Percentiles rank a stretch among this genome's conserved stretches.
Conservation (phyloP, 2,113 vertebrate species). For the Austrofundulus limnaeus region DNA sequence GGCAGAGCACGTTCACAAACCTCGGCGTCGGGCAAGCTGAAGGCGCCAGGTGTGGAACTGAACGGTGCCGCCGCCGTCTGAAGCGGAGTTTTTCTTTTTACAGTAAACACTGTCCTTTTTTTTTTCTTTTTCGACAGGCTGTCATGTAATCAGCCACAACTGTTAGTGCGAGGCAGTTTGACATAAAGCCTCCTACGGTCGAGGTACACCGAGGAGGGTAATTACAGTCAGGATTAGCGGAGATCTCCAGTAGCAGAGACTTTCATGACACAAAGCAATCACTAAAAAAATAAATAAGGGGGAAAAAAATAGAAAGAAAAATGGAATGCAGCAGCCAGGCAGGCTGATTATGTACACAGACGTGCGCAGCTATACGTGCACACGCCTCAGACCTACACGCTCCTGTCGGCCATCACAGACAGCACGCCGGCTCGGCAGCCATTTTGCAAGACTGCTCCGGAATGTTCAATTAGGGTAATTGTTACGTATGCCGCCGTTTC, state of each 20-base stretch:
- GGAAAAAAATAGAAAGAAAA: slow-evolving; percentile 26
- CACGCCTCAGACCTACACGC: slow-evolving; percentile 69
- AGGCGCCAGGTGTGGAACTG: slow-evolving; percentile 17
- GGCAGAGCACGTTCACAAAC: slow-evolving; percentile 53
- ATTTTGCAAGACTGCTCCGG: slow-evolving; percentile 74
- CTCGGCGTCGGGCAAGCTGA: slow-evolving; percentile 33
- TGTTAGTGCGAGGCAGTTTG: slow-evolving; percentile 31
- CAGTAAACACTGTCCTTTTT: slow-evolving; percentile 11
- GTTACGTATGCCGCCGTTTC: slow-evolving; percentile 43
- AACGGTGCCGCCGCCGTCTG: too few relatives aligned
- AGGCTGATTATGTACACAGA: slow-evolving; percentile 42
- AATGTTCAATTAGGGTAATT: slow-evolving; percentile 73
- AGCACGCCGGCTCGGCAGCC: slow-evolving; percentile 70
- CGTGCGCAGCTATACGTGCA: slow-evolving; percentile 39
- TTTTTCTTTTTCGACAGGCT: neutral
- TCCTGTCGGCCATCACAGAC: slow-evolving; percentile 76
- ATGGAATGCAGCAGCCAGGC: slow-evolving; percentile 37
- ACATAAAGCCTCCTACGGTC: slow-evolving; percentile 38
- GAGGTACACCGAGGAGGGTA: slow-evolving; percentile 46
- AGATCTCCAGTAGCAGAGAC: slow-evolving; percentile 40
- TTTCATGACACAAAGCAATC: slow-evolving; percentile 47
- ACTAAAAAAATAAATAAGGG: slow-evolving; percentile 6
- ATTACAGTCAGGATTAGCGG: slow-evolving; percentile 65
- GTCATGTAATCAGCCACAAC: slow-evolving; percentile 22
- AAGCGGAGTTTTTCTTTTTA: slow-evolving; percentile 14